These are phyloP conservation scores for Andrena bucephala DNA, from an alignment of 2,888 invertebrate genomes.

Conservation along the genomic window DNA sequence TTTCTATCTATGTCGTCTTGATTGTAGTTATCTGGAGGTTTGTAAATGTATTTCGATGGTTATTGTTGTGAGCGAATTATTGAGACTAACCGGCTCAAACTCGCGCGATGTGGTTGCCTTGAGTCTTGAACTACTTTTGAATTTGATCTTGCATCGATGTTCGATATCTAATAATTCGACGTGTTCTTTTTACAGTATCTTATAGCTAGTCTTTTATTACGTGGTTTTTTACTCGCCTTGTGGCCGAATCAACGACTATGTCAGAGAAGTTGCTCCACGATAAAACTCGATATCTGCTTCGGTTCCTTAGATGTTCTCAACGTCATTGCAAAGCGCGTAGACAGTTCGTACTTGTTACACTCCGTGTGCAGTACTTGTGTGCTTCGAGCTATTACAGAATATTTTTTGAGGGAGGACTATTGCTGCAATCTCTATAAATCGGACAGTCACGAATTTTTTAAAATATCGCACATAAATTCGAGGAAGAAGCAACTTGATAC, in stretches of 20 bases:
- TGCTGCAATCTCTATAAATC: not conserved
- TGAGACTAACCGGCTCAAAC: conserved; percentile 60
- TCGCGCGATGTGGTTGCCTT: conserved; percentile 68
- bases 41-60: conserved; percentile 81
- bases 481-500: not conserved
- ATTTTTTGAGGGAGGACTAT: conserved; percentile 12
- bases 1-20: conserved; percentile 81
- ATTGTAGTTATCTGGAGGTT: conserved; percentile 80
- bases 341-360: conserved; percentile 40
- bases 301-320: conserved; percentile 47
- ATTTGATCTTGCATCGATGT: conserved; percentile 75
- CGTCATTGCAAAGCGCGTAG: conserved; percentile 38
- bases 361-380: conserved; percentile 36
- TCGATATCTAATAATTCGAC: conserved; percentile 69
- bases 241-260: conserved; percentile 36
- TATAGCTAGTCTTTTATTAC: conserved; percentile 64
- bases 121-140: conserved; percentile 59
- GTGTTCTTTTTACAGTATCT: conserved; percentile 64
- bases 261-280: conserved; percentile 27
- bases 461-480: not conserved
- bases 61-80: conserved; percentile 77
- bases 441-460: too few relatives aligned
- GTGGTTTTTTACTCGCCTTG: conserved; percentile 61
- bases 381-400: conserved; percentile 33
- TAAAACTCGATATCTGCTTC: conserved; percentile 52